Base-by-base conservation (phyloP, 2,113 vertebrate species). In the Spea bombifrons region DNA sequence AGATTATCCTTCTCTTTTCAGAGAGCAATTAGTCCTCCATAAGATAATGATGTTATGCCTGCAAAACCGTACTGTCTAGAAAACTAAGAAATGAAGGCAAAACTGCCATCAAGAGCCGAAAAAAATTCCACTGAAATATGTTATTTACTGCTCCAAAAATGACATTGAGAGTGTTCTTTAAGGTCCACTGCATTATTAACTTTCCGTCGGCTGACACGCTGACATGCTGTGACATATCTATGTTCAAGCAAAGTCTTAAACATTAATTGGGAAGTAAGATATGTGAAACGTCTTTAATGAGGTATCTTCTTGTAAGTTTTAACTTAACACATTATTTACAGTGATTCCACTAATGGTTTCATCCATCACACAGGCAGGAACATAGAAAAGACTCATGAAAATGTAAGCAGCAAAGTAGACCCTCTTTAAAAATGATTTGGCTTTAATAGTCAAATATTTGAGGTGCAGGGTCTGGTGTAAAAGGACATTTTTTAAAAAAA, bases 191-290 rank as follows among this genome's bases (percentile, higher is more conserved):
- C 76, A 84, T 86, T 86, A 89, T 90, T 91, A 91, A 90, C 87
- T 87, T 86, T 81, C 85, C 86, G 83, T 87, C 85, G 73, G 66
- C 83, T 86, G 85, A 82, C 86, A 81, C 84, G 55, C 5, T 84
- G 53, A 87, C 85, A 84, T 84, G 85, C 87, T 88, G 83, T 88
- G 89, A 89, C 84, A 81, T 88, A 90, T 90, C 85, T 45, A 48
- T 61, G 59, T 89, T 83, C 84, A 75, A 85, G 84, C 49, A 82
- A 86, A 86, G 89, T 88, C 89, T 92, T 88, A 89, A 89, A 88
- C 92, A 88, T 91, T 92, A 92, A 93, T 92, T 93, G 91, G 92
- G 86, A 90, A 92, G 88, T 86, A 90, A 91, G 89, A 90, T 84
- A 87, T 89, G 88, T 89, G 76, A 89, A 88, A 89, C 82, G 8